Evolutionary conservation across 2,797 vertebrate genomes (phyloP).

Genomic region (Pygocentrus nattereri): DNA sequence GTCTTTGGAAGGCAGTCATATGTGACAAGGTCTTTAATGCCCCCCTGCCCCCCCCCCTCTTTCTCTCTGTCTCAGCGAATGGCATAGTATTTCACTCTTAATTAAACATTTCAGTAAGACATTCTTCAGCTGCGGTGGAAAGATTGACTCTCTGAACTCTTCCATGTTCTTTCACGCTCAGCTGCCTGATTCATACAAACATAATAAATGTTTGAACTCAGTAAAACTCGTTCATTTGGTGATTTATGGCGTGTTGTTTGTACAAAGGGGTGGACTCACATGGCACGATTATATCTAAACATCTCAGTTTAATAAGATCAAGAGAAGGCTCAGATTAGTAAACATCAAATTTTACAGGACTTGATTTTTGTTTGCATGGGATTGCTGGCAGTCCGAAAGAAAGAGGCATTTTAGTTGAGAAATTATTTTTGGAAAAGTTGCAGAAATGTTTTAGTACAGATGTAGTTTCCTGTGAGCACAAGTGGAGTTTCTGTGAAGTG

Average conservation of each 20-base stretch:
- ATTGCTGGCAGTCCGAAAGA: too few species aligned
- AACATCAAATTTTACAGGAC: background rate
- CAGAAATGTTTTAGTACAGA: too few species aligned
- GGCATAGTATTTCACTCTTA: background rate
- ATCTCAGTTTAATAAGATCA: background rate
- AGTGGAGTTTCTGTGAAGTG: too few species aligned
- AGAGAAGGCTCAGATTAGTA: background rate
- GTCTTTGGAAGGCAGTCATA: constrained; percentile 72
- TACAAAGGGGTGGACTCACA: background rate
- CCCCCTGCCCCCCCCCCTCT: constrained; percentile 54
- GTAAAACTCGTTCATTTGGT: background rate
- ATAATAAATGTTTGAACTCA: constrained; percentile 2
- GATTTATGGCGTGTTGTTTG: background rate
- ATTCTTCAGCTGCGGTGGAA: background rate
- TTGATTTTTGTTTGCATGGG: too few species aligned
- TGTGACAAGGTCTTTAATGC: constrained; percentile 74
- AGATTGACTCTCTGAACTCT: constrained; percentile 1
- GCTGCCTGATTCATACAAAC: constrained; percentile 13
- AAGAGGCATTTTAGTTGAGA: too few species aligned
- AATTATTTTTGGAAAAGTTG: too few species aligned
- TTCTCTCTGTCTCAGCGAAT: constrained; percentile 22
- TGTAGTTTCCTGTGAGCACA: too few species aligned
- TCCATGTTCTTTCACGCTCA: background rate
- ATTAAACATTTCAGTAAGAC: constrained; percentile 30
- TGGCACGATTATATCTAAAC: background rate